A percentile compares a stretch with the other conserved stretches of the same genome.
These are phyloP conservation scores for Oncorhynchus gorbuscha DNA, from an alignment of 2,113 vertebrate genomes.

Conservation along the genomic window DNA sequence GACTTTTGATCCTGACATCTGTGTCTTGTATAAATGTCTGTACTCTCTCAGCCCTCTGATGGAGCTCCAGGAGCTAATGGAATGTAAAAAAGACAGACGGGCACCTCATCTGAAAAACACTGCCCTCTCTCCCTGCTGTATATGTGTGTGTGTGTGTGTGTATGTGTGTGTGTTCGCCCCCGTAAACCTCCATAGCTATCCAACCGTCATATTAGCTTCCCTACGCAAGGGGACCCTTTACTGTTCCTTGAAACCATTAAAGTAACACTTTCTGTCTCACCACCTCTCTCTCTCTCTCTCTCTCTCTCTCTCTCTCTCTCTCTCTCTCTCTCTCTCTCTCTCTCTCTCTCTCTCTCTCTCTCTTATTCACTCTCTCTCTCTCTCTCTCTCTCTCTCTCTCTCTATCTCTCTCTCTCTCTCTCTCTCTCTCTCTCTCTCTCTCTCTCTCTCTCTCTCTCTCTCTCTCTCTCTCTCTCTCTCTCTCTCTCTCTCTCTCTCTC, in stretches of 20 bases:
- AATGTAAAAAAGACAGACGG: slow-evolving; percentile 90
- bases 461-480: too few species aligned
- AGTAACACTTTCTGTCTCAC: neutral
- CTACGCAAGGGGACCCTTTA: neutral
- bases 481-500: neutral
- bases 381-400: neutral
- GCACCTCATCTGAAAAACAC: slow-evolving; percentile 74
- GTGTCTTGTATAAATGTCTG: slow-evolving; percentile 97
- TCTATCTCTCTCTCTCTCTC: slow-evolving; percentile 43
- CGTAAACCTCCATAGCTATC: neutral
- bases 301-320: slow-evolving; percentile 17
- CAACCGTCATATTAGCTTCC: neutral
- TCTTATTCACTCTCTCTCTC: slow-evolving; percentile 28
- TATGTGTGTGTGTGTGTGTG: slow-evolving; percentile 26
- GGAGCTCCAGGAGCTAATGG: slow-evolving; percentile 79
- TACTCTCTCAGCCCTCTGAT: slow-evolving; percentile 88
- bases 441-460: slow-evolving; percentile 19
- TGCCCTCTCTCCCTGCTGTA: slow-evolving; percentile 53
- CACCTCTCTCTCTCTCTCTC: slow-evolving; percentile 26
- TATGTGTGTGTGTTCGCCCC: slow-evolving; percentile 3
- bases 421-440: neutral
- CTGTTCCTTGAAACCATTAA: too few species aligned
- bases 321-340: neutral
- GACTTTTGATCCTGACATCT: slow-evolving; percentile 99
- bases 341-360: too few species aligned